Conservation (phyloP, 2,888 invertebrate species). For the Drosophila borborema region DNA sequence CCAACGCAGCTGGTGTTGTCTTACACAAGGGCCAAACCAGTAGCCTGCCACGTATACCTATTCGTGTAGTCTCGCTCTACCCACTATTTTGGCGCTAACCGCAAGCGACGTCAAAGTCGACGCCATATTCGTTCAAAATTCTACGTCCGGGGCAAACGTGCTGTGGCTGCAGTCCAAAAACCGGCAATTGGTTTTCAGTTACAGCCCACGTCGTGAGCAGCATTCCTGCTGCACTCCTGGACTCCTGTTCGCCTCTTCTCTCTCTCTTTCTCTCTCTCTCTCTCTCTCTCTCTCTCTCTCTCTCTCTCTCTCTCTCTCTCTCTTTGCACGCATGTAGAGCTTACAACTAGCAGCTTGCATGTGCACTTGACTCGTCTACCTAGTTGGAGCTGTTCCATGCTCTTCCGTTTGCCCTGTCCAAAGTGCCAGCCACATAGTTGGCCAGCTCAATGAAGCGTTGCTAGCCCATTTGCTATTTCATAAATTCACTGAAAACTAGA, state of each 20-base stretch:
- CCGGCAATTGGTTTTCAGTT: conserved; percentile 69
- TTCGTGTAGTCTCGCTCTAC: not conserved
- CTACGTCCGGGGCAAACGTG: conserved; percentile 47
- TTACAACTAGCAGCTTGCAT: not conserved
- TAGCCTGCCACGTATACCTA: not conserved
- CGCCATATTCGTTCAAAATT: conserved; percentile 28
- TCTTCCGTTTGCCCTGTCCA: conserved; percentile 12
- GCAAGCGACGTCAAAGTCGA: conserved; percentile 31
- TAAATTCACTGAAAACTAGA: not conserved
- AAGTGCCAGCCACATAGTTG: conserved; percentile 17
- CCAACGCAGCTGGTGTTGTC: conserved; percentile 72
- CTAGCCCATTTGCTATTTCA: conserved; percentile 7
- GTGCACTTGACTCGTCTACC: conserved; percentile 45
- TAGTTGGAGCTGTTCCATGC: conserved; percentile 20
- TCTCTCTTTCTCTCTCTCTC: too few species aligned
- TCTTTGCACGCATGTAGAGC: conserved; percentile 6
- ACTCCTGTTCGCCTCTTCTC: too few species aligned
- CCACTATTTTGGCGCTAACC: conserved; percentile 28
- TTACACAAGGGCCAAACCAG: conserved; percentile 33
- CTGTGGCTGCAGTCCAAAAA: conserved; percentile 60
- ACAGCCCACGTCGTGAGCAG: conserved; percentile 30
- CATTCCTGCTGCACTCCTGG: not conserved
- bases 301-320: too few species aligned
- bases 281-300: too few species aligned
- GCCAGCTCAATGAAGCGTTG: conserved; percentile 32